These are phyloP conservation scores for Oryzias melastigma DNA, from an alignment of 2,113 vertebrate species.

Conservation along the genomic window DNA sequence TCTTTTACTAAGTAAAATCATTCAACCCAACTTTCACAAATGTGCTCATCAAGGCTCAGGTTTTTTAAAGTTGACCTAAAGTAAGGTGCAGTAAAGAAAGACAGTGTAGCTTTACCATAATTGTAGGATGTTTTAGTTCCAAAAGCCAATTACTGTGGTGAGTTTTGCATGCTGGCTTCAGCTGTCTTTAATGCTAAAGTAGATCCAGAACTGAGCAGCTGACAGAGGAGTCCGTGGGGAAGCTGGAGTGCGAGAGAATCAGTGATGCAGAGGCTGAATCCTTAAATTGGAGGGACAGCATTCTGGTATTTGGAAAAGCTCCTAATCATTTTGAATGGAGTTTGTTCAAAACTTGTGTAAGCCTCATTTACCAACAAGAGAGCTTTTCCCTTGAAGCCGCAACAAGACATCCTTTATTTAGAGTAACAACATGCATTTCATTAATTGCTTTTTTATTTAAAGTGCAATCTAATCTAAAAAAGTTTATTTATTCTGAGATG, in stretches of 20 bases:
- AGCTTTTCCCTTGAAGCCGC: background rate
- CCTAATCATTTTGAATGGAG: slow-evolving; percentile 33
- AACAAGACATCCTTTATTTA: background rate
- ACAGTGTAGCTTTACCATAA: background rate
- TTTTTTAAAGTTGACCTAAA: background rate
- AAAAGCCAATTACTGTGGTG: slow-evolving; percentile 39
- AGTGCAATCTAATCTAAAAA: background rate
- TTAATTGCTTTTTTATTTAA: no score
- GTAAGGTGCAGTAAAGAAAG: background rate
- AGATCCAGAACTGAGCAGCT: slow-evolving; percentile 21
- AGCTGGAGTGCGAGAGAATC: slow-evolving; percentile 17
- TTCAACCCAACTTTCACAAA: no score
- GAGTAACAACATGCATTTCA: background rate
- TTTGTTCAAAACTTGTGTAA: slow-evolving; percentile 4
- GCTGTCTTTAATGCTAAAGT: slow-evolving; percentile 16
- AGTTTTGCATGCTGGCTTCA: slow-evolving; percentile 11
- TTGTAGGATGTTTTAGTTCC: slow-evolving; percentile 7
- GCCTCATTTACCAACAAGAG: slow-evolving; percentile 30
- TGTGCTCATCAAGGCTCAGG: no score
- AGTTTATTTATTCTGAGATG: background rate
- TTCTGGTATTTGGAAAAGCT: slow-evolving; percentile 18
- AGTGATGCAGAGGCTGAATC: slow-evolving; percentile 39
- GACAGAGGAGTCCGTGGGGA: slow-evolving; percentile 49
- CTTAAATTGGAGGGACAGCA: slow-evolving; percentile 30
- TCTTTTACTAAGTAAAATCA: no score